Percentiles rank a stretch among this genome's conserved stretches.
Evolutionary conservation across 2,797 vertebrate genomes (phyloP).

Genomic region (Fistularia commersonii): DNA sequence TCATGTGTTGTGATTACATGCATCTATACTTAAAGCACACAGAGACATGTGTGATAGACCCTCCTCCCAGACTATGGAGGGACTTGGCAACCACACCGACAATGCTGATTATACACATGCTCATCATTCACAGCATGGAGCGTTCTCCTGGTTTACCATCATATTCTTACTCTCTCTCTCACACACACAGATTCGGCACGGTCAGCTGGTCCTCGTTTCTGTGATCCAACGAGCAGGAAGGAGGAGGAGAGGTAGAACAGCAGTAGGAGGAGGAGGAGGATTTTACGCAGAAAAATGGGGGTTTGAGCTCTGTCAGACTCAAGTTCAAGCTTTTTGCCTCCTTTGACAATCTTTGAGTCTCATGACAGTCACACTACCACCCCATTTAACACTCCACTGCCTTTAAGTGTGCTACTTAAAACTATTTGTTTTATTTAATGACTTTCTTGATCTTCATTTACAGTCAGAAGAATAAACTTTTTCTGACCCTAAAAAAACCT

Average conservation of each 20-base stretch:
- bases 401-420: neutral
- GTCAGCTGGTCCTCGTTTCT: constrained; percentile 62
- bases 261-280: neutral
- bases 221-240: constrained; percentile 14
- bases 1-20: constrained; percentile 24
- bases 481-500: constrained; percentile 3
- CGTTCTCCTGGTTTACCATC: constrained; percentile 26
- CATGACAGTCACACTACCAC: neutral
- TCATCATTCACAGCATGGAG: constrained; percentile 38
- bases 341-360: constrained; percentile 8
- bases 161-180: constrained; percentile 13
- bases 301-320: constrained; percentile 11
- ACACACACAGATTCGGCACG: constrained; percentile 54
- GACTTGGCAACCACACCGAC: constrained; percentile 11
- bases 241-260: neutral
- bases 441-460: neutral
- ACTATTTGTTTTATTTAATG: constrained; percentile 1
- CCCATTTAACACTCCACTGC: neutral
- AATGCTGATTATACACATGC: constrained; percentile 35
- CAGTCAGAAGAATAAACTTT: constrained; percentile 12
- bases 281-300: constrained; percentile 21
- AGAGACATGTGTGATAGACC: constrained; percentile 8
- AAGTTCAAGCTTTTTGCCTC: constrained; percentile 16
- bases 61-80: constrained; percentile 17
- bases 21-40: constrained; percentile 23